A percentile compares a stretch with the other conserved stretches of the same genome.
These are phyloP conservation scores for Xenops minutus DNA, from an alignment of 2,797 vertebrate species.

Conservation along the genomic window DNA sequence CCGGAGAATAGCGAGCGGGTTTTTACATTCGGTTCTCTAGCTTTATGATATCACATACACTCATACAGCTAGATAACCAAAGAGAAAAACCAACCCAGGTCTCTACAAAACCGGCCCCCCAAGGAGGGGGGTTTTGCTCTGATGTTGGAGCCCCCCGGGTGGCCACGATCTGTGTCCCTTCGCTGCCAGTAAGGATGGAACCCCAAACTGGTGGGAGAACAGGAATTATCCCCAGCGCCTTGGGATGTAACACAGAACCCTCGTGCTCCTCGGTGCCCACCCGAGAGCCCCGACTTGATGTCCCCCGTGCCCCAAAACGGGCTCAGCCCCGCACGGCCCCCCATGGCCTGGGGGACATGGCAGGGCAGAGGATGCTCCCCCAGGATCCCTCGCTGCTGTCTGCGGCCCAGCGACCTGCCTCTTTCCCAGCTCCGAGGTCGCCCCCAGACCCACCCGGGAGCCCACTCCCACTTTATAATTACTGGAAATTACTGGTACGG, in stretches of 20 bases:
- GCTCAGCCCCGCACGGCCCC: background rate
- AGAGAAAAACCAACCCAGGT: slow-evolving; percentile 83
- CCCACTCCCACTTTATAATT: background rate
- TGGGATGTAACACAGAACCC: fast-evolving
- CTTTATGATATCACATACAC: slow-evolving; percentile 96
- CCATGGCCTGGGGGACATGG: fast-evolving
- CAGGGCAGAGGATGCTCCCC: background rate
- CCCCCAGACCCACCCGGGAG: background rate
- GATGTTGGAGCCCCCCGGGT: fast-evolving
- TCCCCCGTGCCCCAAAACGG: fast-evolving
- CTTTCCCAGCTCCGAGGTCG: background rate
- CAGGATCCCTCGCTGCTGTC: fast-evolving
- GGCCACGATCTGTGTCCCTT: background rate
- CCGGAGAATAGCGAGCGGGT: slow-evolving; percentile 82
- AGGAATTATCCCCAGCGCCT: background rate
- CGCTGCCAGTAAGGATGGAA: fast-evolving
- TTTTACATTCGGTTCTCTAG: slow-evolving; percentile 99
- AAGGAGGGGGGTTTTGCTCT: background rate
- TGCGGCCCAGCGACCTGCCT: background rate
- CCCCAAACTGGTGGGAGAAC: background rate
- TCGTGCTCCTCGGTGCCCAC: background rate
- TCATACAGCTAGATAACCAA: slow-evolving; percentile 89
- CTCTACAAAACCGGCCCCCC: background rate
- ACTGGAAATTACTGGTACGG: background rate
- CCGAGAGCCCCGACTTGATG: fast-evolving